Conservation (phyloP, 2,797 vertebrate genomes). For the Merluccius polli region DNA sequence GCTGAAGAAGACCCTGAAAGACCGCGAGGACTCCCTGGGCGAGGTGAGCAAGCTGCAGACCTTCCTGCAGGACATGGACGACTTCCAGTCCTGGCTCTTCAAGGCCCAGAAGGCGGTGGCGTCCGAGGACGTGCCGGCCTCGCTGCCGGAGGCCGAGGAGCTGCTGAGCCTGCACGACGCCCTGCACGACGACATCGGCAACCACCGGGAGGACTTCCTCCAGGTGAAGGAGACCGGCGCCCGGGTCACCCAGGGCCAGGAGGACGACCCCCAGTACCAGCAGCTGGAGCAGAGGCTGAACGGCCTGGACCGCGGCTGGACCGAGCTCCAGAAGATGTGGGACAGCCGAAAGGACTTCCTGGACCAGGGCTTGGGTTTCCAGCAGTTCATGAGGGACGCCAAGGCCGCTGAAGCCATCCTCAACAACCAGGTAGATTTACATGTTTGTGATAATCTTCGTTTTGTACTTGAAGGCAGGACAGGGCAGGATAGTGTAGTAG, state of each 20-base stretch:
- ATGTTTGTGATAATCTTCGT: not conserved
- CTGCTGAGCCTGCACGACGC: conserved; percentile 79
- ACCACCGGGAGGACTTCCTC: conserved; percentile 75
- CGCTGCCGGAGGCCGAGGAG: conserved; percentile 84
- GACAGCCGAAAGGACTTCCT: conserved; percentile 82
- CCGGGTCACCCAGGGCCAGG: conserved; percentile 75
- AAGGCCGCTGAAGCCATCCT: conserved; percentile 89
- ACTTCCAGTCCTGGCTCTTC: conserved; percentile 94
- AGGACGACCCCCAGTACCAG: conserved; percentile 88
- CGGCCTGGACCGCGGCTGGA: conserved; percentile 85
- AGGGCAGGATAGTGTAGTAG: not conserved
- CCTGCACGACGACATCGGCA: conserved; percentile 75
- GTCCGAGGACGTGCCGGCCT: conserved; percentile 82
- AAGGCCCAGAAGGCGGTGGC: conserved; percentile 87
- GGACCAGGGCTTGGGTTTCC: conserved; percentile 84
- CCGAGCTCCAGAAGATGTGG: conserved; percentile 86
- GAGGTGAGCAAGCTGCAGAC: conserved; percentile 93
- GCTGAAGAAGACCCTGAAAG: conserved; percentile 78
- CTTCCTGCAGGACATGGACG: conserved; percentile 91
- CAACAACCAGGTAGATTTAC: conserved; percentile 85
- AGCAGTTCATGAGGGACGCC: conserved; percentile 88
- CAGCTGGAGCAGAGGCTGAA: conserved; percentile 82
- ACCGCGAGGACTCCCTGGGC: conserved; percentile 83
- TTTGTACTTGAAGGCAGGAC: not conserved
- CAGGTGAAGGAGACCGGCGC: conserved; percentile 75